Evolutionary conservation across 2,113 vertebrate genomes (phyloP).

Genomic region (Daboia siamensis): DNA sequence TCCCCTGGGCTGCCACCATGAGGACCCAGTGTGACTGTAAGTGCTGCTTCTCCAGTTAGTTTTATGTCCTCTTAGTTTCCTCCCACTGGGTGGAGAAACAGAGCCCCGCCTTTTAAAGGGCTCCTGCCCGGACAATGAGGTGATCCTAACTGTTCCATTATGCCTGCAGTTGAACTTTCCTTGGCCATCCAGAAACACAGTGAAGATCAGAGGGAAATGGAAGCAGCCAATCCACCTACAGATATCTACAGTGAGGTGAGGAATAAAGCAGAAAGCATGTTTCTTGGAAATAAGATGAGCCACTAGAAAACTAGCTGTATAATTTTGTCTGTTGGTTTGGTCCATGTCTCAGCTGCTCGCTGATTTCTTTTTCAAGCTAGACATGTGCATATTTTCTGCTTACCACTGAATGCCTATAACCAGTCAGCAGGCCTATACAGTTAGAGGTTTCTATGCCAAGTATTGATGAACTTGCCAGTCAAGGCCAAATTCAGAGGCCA

Average conservation of each 20-base stretch:
- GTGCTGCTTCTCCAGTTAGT: not conserved
- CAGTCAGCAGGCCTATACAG: not conserved
- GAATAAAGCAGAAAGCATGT: not conserved
- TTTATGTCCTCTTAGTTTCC: not conserved
- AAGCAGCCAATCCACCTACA: not conserved
- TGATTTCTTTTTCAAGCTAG: not conserved
- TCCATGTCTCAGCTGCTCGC: not conserved
- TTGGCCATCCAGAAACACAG: constrained; percentile 19
- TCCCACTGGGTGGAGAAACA: not conserved
- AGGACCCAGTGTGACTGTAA: constrained; percentile 10
- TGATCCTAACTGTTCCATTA: not conserved
- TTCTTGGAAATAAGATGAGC: not conserved
- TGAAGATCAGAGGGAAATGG: not conserved
- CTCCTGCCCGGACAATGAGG: not conserved
- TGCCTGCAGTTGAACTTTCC: constrained; percentile 19
- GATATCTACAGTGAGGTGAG: not conserved
- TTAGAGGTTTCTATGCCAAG: not conserved
- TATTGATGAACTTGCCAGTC: not conserved
- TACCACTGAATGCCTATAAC: not conserved
- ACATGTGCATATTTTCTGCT: not conserved
- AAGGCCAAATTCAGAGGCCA: not conserved
- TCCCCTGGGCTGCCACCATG: constrained; percentile 3
- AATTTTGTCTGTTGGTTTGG: not conserved
- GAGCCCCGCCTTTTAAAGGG: not conserved
- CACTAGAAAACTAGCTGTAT: not conserved